These are phyloP conservation scores for Semaprochilodus insignis DNA, from an alignment of 2,797 vertebrate genomes.

Conservation along the genomic window DNA sequence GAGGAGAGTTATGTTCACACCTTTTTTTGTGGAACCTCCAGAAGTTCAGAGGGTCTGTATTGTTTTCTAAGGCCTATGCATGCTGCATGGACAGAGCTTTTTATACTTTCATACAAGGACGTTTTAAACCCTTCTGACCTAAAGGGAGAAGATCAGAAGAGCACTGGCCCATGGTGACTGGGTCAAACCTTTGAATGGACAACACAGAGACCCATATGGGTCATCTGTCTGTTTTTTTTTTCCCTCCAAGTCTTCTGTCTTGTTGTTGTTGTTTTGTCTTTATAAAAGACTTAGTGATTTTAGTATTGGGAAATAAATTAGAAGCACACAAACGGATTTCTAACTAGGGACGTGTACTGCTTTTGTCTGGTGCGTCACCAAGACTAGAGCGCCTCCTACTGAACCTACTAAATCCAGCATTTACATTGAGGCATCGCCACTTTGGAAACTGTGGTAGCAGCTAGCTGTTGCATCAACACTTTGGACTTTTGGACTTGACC, in stretches of 20 bases:
- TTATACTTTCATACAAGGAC: conserved; percentile 67
- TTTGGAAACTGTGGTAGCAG: conserved; percentile 36
- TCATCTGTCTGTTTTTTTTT: conserved; percentile 28
- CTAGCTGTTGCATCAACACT: conserved; percentile 29
- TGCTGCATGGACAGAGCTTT: conserved; percentile 77
- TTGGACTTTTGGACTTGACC: neutral
- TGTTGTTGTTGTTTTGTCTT: conserved; percentile 50
- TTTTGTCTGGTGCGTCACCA: conserved; percentile 3
- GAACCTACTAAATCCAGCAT: conserved; percentile 59
- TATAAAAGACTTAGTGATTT: conserved; percentile 48
- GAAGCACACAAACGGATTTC: conserved; percentile 53
- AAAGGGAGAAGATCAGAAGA: conserved; percentile 63
- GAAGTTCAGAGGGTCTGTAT: conserved; percentile 10
- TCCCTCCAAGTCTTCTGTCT: conserved; percentile 44
- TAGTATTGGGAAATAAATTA: conserved; percentile 28
- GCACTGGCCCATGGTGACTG: conserved; percentile 40
- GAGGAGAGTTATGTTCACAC: conserved; percentile 13
- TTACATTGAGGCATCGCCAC: conserved; percentile 30
- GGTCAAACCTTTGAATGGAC: conserved; percentile 41
- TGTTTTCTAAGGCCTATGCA: conserved; percentile 79
- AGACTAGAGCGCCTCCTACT: conserved; percentile 71
- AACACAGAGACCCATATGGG: conserved; percentile 39
- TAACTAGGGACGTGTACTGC: conserved; percentile 14
- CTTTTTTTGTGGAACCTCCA: conserved; percentile 3
- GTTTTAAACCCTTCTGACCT: conserved; percentile 52